phyloP scores from a whole-genome alignment of 2,888 invertebrate genomes.

The Zeuzera pyrina region DNA sequence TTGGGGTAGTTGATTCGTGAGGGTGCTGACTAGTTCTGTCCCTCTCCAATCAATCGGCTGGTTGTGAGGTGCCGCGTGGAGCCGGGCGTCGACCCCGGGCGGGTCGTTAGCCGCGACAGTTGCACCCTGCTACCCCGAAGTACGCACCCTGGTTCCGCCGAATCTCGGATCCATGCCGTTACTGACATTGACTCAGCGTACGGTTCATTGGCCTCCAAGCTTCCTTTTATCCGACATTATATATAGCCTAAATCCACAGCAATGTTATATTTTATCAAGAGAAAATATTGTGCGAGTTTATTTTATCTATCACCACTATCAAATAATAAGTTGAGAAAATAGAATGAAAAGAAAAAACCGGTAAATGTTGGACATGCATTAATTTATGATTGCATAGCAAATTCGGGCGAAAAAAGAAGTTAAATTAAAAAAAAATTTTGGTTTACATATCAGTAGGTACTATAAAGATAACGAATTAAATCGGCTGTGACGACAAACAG shows the following conservation, averaged over 20 bases:
- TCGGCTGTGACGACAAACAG: too few relatives aligned
- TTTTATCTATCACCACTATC: too few relatives aligned
- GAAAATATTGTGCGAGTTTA: too few relatives aligned
- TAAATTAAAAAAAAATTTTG: too few relatives aligned
- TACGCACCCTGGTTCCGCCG: conserved; percentile 31
- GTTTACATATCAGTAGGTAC: too few relatives aligned
- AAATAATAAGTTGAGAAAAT: too few relatives aligned
- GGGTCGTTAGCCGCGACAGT: conserved; percentile 66
- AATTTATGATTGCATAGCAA: too few relatives aligned
- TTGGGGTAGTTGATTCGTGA: conserved; percentile 55
- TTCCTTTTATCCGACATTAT: conserved; percentile 35
- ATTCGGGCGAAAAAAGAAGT: too few relatives aligned
- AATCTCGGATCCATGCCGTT: conserved; percentile 53
- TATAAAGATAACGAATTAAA: too few relatives aligned
- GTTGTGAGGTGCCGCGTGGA: conserved; percentile 63
- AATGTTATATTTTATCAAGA: conserved; percentile 5
- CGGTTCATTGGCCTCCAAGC: conserved; percentile 52
- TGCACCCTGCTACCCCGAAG: conserved; percentile 68
- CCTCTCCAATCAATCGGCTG: conserved; percentile 67
- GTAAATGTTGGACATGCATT: too few relatives aligned
- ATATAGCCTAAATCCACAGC: conserved; percentile 1
- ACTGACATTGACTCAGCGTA: conserved; percentile 65
- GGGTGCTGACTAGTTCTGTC: conserved; percentile 55
- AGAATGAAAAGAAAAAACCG: too few relatives aligned
- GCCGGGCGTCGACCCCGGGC: conserved; percentile 62